Percentiles rank a stretch among this genome's conserved stretches.
Evolutionary conservation across 2,888 invertebrate genomes (phyloP).

Genomic region (Watsonalla binaria): DNA sequence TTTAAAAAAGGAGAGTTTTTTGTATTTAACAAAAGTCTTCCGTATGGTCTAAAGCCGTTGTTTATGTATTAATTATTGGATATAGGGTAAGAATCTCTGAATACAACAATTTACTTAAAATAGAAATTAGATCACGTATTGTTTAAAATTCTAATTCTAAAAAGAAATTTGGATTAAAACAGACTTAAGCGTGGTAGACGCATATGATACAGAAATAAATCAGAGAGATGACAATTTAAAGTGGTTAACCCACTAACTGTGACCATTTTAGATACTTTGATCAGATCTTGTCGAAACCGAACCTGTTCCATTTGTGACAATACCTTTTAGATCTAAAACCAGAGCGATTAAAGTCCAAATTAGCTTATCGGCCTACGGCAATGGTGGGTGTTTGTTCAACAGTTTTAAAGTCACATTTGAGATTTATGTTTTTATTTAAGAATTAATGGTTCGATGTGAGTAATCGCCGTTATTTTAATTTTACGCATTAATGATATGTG

Average conservation of each 20-base stretch:
- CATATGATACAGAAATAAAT: constrained; percentile 78
- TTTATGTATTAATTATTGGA: no score
- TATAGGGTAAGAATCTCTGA: no score
- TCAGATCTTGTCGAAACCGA: constrained; percentile 73
- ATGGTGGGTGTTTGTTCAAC: constrained; percentile 73
- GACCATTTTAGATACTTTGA: constrained; percentile 79
- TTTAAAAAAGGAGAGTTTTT: constrained; percentile 10
- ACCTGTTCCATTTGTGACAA: constrained; percentile 32
- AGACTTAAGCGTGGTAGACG: constrained; percentile 72
- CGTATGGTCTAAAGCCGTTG: no score
- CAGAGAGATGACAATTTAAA: constrained; percentile 80
- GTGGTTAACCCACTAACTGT: constrained; percentile 80
- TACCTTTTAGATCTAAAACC: constrained; percentile 28
- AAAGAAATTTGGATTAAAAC: constrained; percentile 34
- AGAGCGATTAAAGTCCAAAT: constrained; percentile 39
- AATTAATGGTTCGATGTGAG: constrained; percentile 69
- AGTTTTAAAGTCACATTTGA: constrained; percentile 60
- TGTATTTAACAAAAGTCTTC: no score
- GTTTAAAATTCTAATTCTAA: constrained; percentile 12
- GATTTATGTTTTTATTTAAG: constrained; percentile 78
- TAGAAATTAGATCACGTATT: no score
- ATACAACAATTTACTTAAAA: no score
- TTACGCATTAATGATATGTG: constrained; percentile 60
- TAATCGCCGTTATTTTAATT: constrained; percentile 73
- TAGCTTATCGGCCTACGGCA: constrained; percentile 27